Conservation (phyloP, 2,113 vertebrate species). For the Petrocephalus zakoni region DNA sequence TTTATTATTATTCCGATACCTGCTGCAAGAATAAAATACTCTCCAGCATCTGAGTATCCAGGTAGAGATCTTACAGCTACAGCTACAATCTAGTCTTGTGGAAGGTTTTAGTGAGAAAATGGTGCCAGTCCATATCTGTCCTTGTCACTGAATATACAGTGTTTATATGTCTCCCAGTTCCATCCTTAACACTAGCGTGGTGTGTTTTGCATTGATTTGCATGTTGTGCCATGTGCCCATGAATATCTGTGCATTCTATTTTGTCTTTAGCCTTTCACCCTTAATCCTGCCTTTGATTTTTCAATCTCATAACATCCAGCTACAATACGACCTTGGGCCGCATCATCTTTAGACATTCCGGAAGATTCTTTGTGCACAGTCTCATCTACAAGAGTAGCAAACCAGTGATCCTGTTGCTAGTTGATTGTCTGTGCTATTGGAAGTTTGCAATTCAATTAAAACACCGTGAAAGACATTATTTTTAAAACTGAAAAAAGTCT, state of each 20-base stretch:
- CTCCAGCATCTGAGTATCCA: neutral
- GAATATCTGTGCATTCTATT: constrained; percentile 13
- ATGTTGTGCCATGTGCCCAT: neutral
- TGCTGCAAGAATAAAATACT: neutral
- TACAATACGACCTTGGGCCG: neutral
- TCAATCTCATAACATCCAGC: neutral
- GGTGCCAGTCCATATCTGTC: neutral
- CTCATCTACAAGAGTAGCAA: neutral
- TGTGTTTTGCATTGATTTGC: constrained; percentile 1
- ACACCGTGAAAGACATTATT: neutral
- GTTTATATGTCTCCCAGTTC: neutral
- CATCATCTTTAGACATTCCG: neutral
- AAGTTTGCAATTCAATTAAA: neutral
- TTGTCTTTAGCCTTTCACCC: constrained; percentile 15
- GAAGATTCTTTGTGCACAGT: neutral
- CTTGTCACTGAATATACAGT: neutral
- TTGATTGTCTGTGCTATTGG: neutral
- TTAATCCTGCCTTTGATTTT: neutral
- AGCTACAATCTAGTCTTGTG: neutral
- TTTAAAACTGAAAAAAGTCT: neutral
- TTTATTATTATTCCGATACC: neutral
- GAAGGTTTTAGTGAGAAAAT: neutral
- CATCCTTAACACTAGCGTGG: neutral
- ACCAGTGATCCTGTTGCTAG: neutral
- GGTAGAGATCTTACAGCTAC: neutral